Base-by-base conservation (phyloP, 2,113 vertebrate species). In the Ceuthmochares aereus region DNA sequence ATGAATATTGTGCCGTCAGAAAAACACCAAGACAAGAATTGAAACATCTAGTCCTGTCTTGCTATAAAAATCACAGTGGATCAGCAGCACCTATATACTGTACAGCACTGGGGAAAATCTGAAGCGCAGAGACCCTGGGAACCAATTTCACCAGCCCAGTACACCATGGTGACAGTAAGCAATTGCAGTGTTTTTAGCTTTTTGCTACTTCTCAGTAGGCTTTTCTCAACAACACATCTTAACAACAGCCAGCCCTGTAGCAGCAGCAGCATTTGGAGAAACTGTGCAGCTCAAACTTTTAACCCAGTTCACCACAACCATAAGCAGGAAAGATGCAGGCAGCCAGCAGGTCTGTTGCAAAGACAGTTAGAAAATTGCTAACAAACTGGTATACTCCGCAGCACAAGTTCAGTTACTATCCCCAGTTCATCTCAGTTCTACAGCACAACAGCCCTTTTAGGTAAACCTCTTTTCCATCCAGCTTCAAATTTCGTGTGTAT, bases 161-260 rank as follows among this genome's bases (percentile, higher is more conserved):
- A 47, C 0, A 0, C 78, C 29, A 52, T 7, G 59, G 94, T 87
- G 92, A 93, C 85, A 95, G 84, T 22, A 72, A 96, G 5, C 93
- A 90, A 67, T 3, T 69, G 36, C 54, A 87, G 80, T 87, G 76
- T 96, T 96, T 96, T 90, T 93, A 94, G 90, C 49, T 84, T 95
- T 95, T 59, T 42, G 22, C 64, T 74, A 42, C 63, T 76, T 84
- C 45, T 94, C 89, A 82, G 93, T 72, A 92, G 91, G 76, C 56
- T 97, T 83, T 74, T 85, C 89, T 73, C 68, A 78, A 64, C 56
- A 91, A 83, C 1, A 10, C 21, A 7, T 73, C 88, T 87, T 62
- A 91, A 58, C 70, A 93, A 90, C 58, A 70, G 49, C 16, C 66
- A 68, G 74, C 14, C 47, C 59, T 11, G 2, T 23, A 72, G 80